These are phyloP conservation scores for Metellina segmentata DNA, from an alignment of 2,888 invertebrate genomes.

Conservation along the genomic window DNA sequence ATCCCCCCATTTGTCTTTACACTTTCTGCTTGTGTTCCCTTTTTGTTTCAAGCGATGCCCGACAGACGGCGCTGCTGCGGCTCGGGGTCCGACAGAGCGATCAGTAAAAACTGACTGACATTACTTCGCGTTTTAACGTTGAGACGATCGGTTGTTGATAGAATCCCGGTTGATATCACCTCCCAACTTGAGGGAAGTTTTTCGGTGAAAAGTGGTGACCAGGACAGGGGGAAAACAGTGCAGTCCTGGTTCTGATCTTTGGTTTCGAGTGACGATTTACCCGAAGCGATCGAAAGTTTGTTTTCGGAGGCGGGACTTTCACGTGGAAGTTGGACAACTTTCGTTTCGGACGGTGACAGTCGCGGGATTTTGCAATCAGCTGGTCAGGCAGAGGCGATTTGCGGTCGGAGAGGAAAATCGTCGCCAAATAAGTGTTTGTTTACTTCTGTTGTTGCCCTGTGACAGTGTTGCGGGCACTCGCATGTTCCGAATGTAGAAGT, in stretches of 20 bases:
- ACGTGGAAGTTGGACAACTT: constrained; percentile 33
- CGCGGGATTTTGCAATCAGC: constrained; percentile 28
- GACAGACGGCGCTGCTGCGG: constrained; percentile 63
- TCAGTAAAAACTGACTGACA: constrained; percentile 58
- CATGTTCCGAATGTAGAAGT: too few species aligned
- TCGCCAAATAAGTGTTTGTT: not conserved
- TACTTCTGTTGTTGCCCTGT: not conserved
- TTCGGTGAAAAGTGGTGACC: constrained; percentile 9
- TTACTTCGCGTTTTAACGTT: constrained; percentile 62
- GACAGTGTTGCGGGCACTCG: too few species aligned
- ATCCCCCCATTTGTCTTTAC: constrained; percentile 23
- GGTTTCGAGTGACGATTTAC: too few species aligned
- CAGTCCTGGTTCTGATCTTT: not conserved
- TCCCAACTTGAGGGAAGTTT: not conserved
- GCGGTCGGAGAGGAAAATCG: not conserved
- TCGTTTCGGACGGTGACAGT: constrained; percentile 44
- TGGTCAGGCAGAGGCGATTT: not conserved
- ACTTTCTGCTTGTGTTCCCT: constrained; percentile 43
- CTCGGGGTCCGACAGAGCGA: constrained; percentile 8
- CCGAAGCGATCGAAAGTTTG: too few species aligned
- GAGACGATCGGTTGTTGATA: constrained; percentile 9
- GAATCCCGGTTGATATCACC: not conserved
- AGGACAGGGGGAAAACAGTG: not conserved
- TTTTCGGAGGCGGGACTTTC: not conserved
- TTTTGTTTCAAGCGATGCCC: constrained; percentile 69